Conservation (phyloP, 1,140 invertebrate genomes). For the Leptinotarsa undecemlineata region DNA sequence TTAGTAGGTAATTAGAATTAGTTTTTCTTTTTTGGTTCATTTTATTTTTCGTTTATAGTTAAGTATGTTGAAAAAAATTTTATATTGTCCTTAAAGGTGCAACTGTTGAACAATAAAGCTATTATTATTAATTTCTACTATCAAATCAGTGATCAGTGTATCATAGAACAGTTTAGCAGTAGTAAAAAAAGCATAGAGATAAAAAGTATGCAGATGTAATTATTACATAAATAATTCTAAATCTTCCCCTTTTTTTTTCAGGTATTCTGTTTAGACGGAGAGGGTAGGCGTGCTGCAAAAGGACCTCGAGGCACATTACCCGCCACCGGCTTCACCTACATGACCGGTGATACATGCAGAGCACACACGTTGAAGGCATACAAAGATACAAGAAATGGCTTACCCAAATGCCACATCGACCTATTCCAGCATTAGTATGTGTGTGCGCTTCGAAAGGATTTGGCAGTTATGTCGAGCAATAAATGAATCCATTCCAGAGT, state of each 20-base stretch:
- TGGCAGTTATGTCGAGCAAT: slow-evolving; percentile 37
- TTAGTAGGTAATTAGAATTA: no score
- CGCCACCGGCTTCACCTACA: slow-evolving; percentile 76
- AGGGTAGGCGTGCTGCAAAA: slow-evolving; percentile 60
- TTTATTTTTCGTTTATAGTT: no score
- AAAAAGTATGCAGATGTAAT: no score
- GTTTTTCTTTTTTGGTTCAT: no score
- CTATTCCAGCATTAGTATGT: slow-evolving; percentile 46
- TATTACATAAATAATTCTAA: not conserved
- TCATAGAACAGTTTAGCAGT: no score
- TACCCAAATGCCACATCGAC: slow-evolving; percentile 45
- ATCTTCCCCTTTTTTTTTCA: not conserved
- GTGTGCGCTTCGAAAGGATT: not conserved
- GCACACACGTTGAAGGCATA: slow-evolving; percentile 51
- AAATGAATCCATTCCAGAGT: slow-evolving; percentile 54
- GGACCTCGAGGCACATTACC: slow-evolving; percentile 67
- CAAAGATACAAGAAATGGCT: slow-evolving; percentile 49
- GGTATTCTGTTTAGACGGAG: slow-evolving; percentile 64
- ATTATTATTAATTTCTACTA: no score
- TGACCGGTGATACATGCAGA: slow-evolving; percentile 65
- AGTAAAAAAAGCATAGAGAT: no score
- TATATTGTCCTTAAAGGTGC: no score
- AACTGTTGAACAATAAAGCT: no score
- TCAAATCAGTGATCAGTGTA: no score
- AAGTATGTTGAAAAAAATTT: no score